Base-by-base conservation (phyloP, 1,140 invertebrate genomes). In the Helicoverpa armigera region DNA sequence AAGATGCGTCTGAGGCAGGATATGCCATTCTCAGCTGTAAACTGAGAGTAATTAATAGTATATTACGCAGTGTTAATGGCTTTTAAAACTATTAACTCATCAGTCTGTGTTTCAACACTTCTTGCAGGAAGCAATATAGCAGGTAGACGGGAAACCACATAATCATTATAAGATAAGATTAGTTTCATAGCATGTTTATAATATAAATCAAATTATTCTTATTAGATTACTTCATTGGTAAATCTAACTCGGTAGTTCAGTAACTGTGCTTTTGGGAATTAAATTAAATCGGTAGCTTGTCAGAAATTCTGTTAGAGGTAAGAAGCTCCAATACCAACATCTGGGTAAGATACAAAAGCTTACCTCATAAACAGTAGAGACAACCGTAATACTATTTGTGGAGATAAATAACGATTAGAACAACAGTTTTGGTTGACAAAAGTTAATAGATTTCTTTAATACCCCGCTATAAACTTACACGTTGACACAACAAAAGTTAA, bases 401-500 rank as follows among this genome's bases (percentile, higher is more conserved):
- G 14, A 54, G 16, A 54, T 14, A 14, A 54, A 31, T 5, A 5
- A 63, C 7, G 0, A 35, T 35, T 31, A 63, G 29, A 23, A 63
- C 29, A 31, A 14, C 23, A 5, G 29, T 5, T 63, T 29, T 5
- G 3, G 29, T 63, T 63, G 35, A 43, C 35, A 43, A 7, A 5
- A 7, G 35, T 9, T 63, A 63, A 63, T 63, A 63, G 60, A 63
- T 14, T 69, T 50, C 18, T 48, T 50, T 16, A 50, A 69, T n/a
- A 18, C 65, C n/a, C 10, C 10, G 10, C 65, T 16, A 50, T 69
- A 69, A 69, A 69, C n/a, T 69, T 69, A 10, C 63, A 67, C 69
- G 50, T 53, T 53, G 18, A 53, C 50, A 72, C 69, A 72, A 53
- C 50, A 53, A 54, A 72, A 31, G 69, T 29, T 31, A 54, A 72